Evolutionary conservation across 2,113 vertebrate genomes (phyloP).

Genomic region (Urocynchramus pylzowi): DNA sequence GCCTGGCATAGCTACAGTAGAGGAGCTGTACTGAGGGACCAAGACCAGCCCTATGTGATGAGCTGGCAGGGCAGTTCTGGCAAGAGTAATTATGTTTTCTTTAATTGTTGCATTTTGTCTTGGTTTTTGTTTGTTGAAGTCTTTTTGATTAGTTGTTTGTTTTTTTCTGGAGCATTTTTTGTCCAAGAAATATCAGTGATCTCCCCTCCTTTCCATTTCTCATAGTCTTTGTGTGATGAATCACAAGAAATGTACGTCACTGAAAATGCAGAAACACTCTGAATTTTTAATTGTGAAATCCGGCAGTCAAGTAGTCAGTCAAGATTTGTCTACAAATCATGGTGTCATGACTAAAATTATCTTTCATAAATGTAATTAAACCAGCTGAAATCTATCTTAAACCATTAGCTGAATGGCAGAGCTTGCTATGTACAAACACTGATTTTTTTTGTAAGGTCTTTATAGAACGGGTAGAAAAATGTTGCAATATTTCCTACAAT

Average conservation of each 20-base stretch:
- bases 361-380: background rate
- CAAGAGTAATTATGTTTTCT: background rate
- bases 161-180: background rate
- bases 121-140: background rate
- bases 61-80: background rate
- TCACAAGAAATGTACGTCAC: fast-evolving
- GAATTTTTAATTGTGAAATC: background rate
- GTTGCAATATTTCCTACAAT: background rate
- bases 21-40: background rate
- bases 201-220: background rate
- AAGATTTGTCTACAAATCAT: background rate
- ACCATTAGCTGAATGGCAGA: background rate
- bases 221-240: background rate
- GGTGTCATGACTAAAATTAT: background rate
- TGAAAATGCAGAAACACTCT: background rate
- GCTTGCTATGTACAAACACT: background rate
- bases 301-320: background rate
- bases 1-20: background rate
- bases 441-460: background rate
- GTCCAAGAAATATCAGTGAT: background rate
- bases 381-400: background rate
- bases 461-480: background rate
- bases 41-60: background rate
- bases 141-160: background rate
- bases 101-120: background rate